phyloP scores from a whole-genome alignment of 2,888 invertebrate species.

The Sylvicola fuscatus region DNA sequence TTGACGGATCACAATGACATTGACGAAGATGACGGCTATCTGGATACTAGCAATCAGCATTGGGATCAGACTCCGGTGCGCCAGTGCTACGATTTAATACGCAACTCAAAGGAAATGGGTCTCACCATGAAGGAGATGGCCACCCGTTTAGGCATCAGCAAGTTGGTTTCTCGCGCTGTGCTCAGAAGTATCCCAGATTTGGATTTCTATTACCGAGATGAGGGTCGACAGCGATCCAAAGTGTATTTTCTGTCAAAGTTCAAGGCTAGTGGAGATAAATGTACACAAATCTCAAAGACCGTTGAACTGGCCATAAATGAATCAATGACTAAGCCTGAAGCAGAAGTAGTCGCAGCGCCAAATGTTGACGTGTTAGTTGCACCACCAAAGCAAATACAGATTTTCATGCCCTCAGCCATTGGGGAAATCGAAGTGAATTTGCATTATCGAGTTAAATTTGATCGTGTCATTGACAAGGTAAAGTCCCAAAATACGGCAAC shows the following conservation, averaged over 20 bases:
- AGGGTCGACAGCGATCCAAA: slow-evolving; percentile 31
- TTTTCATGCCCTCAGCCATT: no score
- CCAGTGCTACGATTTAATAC: slow-evolving; percentile 31
- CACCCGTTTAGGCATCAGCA: slow-evolving; percentile 22
- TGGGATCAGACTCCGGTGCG: slow-evolving; percentile 23
- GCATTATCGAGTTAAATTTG: no score
- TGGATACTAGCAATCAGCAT: slow-evolving; percentile 12
- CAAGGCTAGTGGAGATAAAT: slow-evolving; percentile 5
- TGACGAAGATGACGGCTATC: slow-evolving; percentile 7
- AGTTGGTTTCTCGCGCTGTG: slow-evolving; percentile 26
- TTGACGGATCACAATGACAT: no score
- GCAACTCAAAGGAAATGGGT: slow-evolving; percentile 29
- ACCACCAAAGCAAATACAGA: no score
- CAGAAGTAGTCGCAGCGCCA: no score
- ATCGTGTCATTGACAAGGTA: no score
- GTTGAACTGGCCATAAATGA: no score
- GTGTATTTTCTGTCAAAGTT: slow-evolving; percentile 18
- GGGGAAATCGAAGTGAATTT: no score
- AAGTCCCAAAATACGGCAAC: no score
- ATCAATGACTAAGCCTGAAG: no score
- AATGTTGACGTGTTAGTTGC: no score
- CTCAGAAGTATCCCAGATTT: slow-evolving; percentile 28
- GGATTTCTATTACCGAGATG: slow-evolving; percentile 29
- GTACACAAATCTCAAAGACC: no score
- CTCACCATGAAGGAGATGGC: slow-evolving; percentile 27